Conservation (phyloP, 2,113 vertebrate genomes). For the Neotoma lepida region DNA sequence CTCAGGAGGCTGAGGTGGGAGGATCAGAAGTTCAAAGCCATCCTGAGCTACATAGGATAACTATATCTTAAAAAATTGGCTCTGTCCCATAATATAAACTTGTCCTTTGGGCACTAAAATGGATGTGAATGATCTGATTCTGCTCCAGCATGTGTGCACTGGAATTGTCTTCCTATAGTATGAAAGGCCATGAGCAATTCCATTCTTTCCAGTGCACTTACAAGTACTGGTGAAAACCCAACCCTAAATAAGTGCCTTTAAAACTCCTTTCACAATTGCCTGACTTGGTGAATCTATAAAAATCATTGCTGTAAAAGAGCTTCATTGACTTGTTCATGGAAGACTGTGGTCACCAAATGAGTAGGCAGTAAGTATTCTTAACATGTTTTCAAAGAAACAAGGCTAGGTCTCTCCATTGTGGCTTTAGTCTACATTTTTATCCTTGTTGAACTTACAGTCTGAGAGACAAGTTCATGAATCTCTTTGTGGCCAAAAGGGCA, state of each 20-base stretch:
- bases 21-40: background rate
- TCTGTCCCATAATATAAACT: slow-evolving; percentile 82
- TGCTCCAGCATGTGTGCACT: slow-evolving; percentile 82
- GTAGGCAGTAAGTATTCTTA: slow-evolving; percentile 52
- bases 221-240: slow-evolving; percentile 78
- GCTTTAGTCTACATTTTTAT: slow-evolving; percentile 68
- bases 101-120: slow-evolving; percentile 77
- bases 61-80: slow-evolving; percentile 74
- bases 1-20: background rate
- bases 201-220: slow-evolving; percentile 75
- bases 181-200: slow-evolving; percentile 71
- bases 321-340: slow-evolving; percentile 61
- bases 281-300: slow-evolving; percentile 31
- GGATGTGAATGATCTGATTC: slow-evolving; percentile 80
- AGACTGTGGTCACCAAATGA: slow-evolving; percentile 64
- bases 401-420: slow-evolving; percentile 46
- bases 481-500: slow-evolving; percentile 70
- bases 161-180: slow-evolving; percentile 81
- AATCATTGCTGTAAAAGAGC: slow-evolving; percentile 38
- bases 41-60: background rate
- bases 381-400: slow-evolving; percentile 73
- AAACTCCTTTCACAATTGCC: slow-evolving; percentile 38
- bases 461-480: slow-evolving; percentile 45
- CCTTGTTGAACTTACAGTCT: slow-evolving; percentile 31
- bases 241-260: slow-evolving; percentile 70